These are phyloP conservation scores for Tetropium fuscum DNA, from an alignment of 2,888 invertebrate genomes.

Conservation along the genomic window DNA sequence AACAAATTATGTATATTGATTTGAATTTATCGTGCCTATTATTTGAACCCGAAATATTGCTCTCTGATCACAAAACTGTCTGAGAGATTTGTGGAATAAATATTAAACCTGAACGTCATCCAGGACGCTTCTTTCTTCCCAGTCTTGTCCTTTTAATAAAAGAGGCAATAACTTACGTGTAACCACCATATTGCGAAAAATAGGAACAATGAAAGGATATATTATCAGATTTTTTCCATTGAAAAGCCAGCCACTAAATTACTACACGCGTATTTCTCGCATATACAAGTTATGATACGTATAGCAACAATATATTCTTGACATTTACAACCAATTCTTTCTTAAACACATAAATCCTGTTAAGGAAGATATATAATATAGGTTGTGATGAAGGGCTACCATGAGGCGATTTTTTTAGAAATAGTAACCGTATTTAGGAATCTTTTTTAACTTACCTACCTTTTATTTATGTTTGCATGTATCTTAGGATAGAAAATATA, in stretches of 20 bases:
- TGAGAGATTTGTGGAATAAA: not conserved
- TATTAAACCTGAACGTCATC: not conserved
- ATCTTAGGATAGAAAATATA: too few species aligned
- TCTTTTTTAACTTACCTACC: too few species aligned
- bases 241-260: constrained; percentile 16
- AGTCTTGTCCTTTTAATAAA: constrained; percentile 10
- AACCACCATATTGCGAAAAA: constrained; percentile 13
- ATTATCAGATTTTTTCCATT: constrained; percentile 23
- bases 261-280: constrained; percentile 12
- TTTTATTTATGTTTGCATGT: too few species aligned
- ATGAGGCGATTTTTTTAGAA: too few species aligned
- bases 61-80: not conserved
- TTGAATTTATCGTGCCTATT: too few species aligned
- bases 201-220: constrained; percentile 6
- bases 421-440: too few species aligned
- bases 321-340: constrained; percentile 25
- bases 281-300: constrained; percentile 22
- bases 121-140: not conserved
- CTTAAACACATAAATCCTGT: too few species aligned
- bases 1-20: too few species aligned
- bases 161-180: constrained; percentile 6
- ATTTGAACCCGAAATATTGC: too few species aligned
- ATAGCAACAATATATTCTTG: constrained; percentile 10
- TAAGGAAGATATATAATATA: too few species aligned
- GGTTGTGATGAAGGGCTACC: too few species aligned